phyloP scores from a whole-genome alignment of 2,797 vertebrate species.

The Xenentodon cancila region DNA sequence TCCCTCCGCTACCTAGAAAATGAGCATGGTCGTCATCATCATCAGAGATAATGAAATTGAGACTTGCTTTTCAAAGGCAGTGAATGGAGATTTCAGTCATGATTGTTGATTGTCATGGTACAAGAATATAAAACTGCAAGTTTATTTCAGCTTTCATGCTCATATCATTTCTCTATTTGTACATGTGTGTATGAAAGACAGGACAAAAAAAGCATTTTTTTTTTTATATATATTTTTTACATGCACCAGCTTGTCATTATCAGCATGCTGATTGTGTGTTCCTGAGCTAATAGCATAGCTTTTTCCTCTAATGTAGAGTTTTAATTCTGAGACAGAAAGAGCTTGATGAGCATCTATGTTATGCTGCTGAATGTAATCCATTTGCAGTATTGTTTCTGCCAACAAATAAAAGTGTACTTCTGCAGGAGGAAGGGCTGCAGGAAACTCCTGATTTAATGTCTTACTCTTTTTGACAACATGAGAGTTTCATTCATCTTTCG shows the following conservation, averaged over 20 bases:
- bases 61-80: background rate
- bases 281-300: background rate
- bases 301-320: background rate
- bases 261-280: background rate
- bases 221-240: no score
- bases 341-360: constrained; percentile 7
- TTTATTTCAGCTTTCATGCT: constrained; percentile 1
- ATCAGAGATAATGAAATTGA: background rate
- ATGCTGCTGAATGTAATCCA: constrained; percentile 7
- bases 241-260: background rate
- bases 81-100: background rate
- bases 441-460: no score
- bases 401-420: background rate
- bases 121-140: constrained; percentile 3
- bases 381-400: constrained; percentile 4
- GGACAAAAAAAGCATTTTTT: background rate
- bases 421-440: no score
- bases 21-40: background rate
- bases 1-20: background rate
- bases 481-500: no score
- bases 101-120: background rate
- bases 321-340: constrained; percentile 6
- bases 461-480: no score
- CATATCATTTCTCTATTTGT: background rate
- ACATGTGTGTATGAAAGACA: background rate